Base-by-base conservation (phyloP, 2,113 vertebrate species). In the Beaufortia kweichowensis region DNA sequence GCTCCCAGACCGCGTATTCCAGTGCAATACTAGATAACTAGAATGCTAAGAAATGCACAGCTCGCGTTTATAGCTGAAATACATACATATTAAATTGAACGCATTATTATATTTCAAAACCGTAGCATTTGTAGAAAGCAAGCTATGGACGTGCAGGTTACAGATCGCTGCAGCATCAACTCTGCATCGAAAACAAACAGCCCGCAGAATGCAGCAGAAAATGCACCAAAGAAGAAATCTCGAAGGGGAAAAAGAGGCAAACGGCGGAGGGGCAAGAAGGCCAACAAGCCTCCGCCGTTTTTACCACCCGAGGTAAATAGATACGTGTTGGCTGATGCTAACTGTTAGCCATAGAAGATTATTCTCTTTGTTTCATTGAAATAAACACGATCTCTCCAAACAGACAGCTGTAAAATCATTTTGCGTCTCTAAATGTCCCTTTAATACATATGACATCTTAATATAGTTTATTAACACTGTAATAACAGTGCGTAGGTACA, bases 241-340 rank as follows among this genome's bases (percentile, higher is more conserved):
- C 65, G 65, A 28, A 64, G 76, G 29, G 68, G 76, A 62, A 79
- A 70, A 56, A 81, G 94, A 80, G 89, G 92, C 61, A 90, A 93
- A 84, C 92, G 92, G 72, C 87, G 93, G 53, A 39, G 88, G 60
- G 89, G 82, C 41, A 91, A 90, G 74, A 91, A 87, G 76, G 84
- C 74, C 75, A 74, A 85, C 84, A 94, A 93, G 24, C 95, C 95
- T 43, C 95, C 95, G 0, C 94, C 95, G 35, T 96, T 93, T 85
- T 88, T 98, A 62, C 96, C 96, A 0, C 96, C 96, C 17, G 96
- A 98, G 95, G 96, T 98, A 83, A 31, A 67, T 39, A 15, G 7
- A 26, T 57, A 17, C n/a, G 7, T 24, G n/a, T 6, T 17, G 21
- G n/a, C 24, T 24, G 17, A 61, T 61, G 71, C 56, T 74, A 61